These are phyloP conservation scores for Zoanthus sociatus DNA, from an alignment of 92 coral and sea anemone species.

Conservation along the genomic window DNA sequence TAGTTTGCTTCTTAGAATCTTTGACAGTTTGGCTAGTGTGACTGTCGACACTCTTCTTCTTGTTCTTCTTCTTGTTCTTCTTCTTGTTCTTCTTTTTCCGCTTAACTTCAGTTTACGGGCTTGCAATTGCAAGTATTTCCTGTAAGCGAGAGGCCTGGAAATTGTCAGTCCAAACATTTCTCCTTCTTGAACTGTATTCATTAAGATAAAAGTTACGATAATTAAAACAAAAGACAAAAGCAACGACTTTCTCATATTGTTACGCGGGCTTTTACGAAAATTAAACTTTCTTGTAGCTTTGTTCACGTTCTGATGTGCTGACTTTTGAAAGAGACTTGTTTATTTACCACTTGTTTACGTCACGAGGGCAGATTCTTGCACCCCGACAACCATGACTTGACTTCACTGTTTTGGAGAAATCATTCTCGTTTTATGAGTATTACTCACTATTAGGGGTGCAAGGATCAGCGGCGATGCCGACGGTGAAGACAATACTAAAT, in stretches of 20 bases:
- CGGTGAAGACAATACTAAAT: no score
- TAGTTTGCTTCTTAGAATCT: neutral
- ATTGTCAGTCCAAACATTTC: constrained; percentile 2
- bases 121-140: no score
- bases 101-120: no score
- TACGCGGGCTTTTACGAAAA: neutral
- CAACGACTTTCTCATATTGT: neutral
- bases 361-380: neutral
- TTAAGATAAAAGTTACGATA: neutral
- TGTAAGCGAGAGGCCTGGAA: neutral
- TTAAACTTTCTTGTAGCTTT: neutral
- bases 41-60: neutral
- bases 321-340: neutral
- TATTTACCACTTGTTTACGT: constrained; percentile 29
- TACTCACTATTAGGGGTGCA: no score
- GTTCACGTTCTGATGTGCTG: constrained; percentile 6
- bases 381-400: neutral
- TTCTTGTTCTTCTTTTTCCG: neutral
- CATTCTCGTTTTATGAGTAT: constrained; percentile 14
- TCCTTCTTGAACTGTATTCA: constrained; percentile 24
- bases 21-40: neutral
- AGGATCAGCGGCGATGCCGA: no score
- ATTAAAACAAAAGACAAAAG: neutral
- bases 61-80: neutral
- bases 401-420: neutral